These are phyloP conservation scores for Takifugu bimaculatus DNA, from an alignment of 2,113 vertebrate genomes.

Conservation along the genomic window DNA sequence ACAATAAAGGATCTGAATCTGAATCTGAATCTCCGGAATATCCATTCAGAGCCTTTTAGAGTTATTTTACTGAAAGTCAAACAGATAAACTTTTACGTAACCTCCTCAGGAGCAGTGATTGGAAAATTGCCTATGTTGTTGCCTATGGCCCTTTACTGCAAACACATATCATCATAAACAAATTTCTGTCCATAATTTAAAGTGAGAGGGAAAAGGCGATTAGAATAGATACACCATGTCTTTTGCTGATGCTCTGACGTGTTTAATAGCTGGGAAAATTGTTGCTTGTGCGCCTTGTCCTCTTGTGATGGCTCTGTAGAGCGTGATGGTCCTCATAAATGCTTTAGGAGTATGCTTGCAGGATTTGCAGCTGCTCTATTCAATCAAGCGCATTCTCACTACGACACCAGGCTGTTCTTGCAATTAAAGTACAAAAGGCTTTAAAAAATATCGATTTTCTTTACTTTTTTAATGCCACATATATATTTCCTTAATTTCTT, in stretches of 20 bases:
- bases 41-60: too few relatives aligned
- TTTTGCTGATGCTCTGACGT: background rate
- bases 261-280: background rate
- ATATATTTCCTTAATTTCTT: too few relatives aligned
- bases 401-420: background rate
- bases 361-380: slow-evolving; percentile 3
- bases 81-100: too few relatives aligned
- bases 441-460: background rate
- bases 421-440: background rate
- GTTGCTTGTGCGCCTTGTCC: background rate
- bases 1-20: too few relatives aligned
- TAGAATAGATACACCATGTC: background rate
- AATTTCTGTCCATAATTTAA: background rate
- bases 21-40: too few relatives aligned
- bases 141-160: background rate
- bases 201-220: background rate
- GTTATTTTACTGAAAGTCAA: too few relatives aligned
- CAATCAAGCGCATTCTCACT: background rate
- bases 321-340: background rate
- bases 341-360: background rate
- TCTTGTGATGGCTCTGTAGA: background rate
- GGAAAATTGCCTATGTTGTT: background rate
- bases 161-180: background rate
- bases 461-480: too few relatives aligned
- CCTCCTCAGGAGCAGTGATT: background rate